Conservation (phyloP, 2,797 vertebrate species). For the Melopsittacus undulatus region DNA sequence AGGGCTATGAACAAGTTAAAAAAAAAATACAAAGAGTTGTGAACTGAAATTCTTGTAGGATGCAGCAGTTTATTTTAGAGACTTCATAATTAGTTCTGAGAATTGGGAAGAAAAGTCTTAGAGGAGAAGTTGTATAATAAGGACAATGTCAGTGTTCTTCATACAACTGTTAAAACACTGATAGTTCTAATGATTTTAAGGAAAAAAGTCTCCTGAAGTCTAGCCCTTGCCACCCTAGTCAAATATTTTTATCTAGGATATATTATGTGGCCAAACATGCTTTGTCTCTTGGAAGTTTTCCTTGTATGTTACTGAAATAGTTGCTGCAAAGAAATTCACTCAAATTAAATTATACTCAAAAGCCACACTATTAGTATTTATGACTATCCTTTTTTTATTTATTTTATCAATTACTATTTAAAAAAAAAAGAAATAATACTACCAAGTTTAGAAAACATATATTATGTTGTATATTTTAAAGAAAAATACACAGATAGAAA, state of each 20-base stretch:
- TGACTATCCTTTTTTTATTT: not conserved
- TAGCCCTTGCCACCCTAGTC: not conserved
- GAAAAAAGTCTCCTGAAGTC: not conserved
- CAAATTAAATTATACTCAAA: not conserved
- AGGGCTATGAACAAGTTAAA: not conserved
- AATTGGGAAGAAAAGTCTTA: not conserved
- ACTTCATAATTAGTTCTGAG: not conserved
- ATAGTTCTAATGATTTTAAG: too few species aligned
- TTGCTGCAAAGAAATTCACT: not conserved
- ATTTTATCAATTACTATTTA: not conserved
- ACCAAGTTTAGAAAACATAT: not conserved
- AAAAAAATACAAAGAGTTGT: not conserved
- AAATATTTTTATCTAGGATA: not conserved
- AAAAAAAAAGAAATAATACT: not conserved
- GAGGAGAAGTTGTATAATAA: not conserved
- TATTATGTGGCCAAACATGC: not conserved
- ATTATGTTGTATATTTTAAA: not conserved
- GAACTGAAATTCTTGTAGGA: not conserved
- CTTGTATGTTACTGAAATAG: not conserved
- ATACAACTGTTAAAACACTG: not conserved
- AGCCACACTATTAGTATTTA: not conserved
- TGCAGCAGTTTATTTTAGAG: not conserved
- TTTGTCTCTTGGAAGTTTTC: not conserved
- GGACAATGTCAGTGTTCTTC: not conserved
- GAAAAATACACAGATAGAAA: not conserved